phyloP scores from a whole-genome alignment of 2,888 invertebrate species.

The Priapulus caudatus region DNA sequence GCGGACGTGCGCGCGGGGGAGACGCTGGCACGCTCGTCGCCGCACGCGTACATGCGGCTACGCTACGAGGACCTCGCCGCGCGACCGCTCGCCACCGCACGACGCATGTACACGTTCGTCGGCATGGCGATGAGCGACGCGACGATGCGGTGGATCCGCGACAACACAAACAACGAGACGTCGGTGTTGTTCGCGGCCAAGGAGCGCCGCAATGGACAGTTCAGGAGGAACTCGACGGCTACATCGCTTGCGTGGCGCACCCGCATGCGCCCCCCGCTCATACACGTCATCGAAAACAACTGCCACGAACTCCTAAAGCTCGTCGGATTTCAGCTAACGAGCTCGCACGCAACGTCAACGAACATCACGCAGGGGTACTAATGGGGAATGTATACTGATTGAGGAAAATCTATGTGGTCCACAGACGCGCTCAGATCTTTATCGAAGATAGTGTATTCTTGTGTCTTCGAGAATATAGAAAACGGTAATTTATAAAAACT shows the following conservation, averaged over 20 bases:
- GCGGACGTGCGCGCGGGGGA: background rate
- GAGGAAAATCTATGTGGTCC: no score
- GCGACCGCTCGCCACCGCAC: background rate
- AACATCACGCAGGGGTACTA: no score
- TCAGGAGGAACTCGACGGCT: background rate
- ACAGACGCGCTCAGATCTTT: no score
- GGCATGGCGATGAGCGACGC: background rate
- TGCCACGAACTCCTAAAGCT: background rate
- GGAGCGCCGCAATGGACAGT: background rate
- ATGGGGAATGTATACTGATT: no score
- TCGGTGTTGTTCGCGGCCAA: background rate
- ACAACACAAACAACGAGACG: background rate
- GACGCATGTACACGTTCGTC: background rate
- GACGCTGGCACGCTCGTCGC: no score
- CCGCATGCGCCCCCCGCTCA: background rate
- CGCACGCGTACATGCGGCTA: background rate
- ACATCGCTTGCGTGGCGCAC: background rate
- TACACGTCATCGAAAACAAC: background rate
- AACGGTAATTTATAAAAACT: no score
- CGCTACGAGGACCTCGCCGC: constrained; percentile 1
- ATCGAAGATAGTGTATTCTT: no score
- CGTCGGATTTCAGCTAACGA: no score
- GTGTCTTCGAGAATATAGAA: no score
- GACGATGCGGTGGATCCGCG: background rate
- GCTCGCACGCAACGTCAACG: no score